Evolutionary conservation across 2,113 vertebrate genomes (phyloP).

Genomic region (Cathartes aura): DNA sequence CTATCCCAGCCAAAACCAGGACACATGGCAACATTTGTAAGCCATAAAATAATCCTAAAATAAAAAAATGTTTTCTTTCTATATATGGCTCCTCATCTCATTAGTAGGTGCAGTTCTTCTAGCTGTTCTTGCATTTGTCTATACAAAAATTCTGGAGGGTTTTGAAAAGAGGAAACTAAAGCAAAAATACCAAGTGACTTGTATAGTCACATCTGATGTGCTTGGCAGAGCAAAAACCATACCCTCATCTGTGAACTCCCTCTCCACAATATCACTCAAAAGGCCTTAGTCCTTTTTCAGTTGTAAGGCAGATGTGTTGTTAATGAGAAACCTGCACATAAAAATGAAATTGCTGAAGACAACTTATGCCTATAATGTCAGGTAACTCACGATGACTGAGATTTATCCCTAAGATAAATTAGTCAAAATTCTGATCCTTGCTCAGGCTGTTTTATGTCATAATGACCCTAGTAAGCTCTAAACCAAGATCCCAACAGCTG

Average conservation of each 20-base stretch:
- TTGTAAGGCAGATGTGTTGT: not conserved
- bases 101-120: not conserved
- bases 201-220: not conserved
- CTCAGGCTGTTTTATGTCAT: not conserved
- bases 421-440: not conserved
- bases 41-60: not conserved
- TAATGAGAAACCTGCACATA: not conserved
- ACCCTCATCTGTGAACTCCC: not conserved
- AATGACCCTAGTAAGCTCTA: not conserved
- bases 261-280: not conserved
- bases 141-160: not conserved
- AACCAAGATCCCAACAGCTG: not conserved
- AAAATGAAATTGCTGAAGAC: not conserved
- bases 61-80: not conserved
- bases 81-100: not conserved
- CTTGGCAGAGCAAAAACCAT: not conserved
- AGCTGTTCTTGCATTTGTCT: not conserved
- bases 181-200: not conserved
- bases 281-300: not conserved
- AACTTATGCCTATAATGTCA: not conserved
- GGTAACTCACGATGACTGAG: not conserved
- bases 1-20: too few species aligned
- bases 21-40: not conserved
- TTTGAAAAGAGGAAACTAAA: not conserved
- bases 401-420: not conserved